Conservation (phyloP, 2,888 invertebrate genomes). For the Hydropsyche betteni region DNA sequence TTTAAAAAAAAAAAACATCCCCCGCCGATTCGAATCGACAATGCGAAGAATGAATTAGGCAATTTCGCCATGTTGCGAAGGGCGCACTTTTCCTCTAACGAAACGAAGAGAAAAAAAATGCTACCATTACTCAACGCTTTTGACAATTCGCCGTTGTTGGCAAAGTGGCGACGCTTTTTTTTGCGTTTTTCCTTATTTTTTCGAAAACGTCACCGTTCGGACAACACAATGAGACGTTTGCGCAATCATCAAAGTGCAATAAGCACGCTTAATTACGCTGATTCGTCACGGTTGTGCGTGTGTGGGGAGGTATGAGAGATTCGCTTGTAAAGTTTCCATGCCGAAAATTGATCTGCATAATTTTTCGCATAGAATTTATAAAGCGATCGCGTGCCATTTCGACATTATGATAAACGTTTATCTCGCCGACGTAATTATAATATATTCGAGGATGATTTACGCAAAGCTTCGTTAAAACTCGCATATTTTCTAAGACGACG, state of each 20-base stretch:
- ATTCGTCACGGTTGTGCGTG: neutral
- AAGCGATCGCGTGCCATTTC: conserved; percentile 15
- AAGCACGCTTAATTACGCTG: neutral
- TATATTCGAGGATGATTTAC: conserved; percentile 34
- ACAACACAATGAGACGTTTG: conserved; percentile 15
- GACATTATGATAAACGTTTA: conserved; percentile 34
- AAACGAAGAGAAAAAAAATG: neutral
- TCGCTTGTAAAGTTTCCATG: neutral
- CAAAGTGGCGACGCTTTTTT: no score
- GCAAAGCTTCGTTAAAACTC: conserved; percentile 12
- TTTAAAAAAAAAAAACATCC: no score
- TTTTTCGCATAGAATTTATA: neutral
- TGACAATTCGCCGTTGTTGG: conserved; percentile 2
- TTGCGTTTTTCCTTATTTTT: no score
- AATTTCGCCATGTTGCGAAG: neutral
- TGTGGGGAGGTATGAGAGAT: neutral
- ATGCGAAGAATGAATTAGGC: neutral
- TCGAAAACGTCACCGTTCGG: neutral
- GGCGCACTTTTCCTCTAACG: neutral
- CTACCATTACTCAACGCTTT: neutral
- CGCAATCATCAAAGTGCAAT: neutral
- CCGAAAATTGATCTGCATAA: neutral
- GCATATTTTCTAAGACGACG: conserved; percentile 27
- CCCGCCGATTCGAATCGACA: neutral
- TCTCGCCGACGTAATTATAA: conserved; percentile 16